phyloP scores from a whole-genome alignment of 2,113 vertebrate species.

The Indicator indicator region DNA sequence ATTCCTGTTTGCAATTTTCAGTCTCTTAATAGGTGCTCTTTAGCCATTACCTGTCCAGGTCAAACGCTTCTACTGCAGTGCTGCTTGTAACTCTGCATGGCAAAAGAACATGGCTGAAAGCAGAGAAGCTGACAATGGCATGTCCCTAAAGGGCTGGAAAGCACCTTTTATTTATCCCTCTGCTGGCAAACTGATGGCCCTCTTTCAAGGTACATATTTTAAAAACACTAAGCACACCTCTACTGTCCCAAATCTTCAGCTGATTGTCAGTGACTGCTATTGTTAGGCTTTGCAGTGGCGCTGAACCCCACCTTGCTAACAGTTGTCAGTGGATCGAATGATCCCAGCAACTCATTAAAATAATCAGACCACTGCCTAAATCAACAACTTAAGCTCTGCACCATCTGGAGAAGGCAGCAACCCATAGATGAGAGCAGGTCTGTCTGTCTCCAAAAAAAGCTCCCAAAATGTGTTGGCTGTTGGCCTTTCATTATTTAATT shows the following conservation, averaged over 20 bases:
- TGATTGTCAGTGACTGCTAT: constrained; percentile 38
- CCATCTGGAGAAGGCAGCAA: not conserved
- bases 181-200: not conserved
- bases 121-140: not conserved
- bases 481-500: not conserved
- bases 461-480: not conserved
- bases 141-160: not conserved
- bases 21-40: not conserved
- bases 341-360: constrained; percentile 13
- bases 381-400: not conserved
- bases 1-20: not conserved
- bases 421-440: not conserved
- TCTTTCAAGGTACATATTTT: not conserved
- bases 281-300: constrained; percentile 7
- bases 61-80: not conserved
- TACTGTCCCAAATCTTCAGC: not conserved
- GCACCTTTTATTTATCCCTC: not conserved
- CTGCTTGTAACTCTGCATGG: not conserved
- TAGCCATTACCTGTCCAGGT: not conserved
- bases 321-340: constrained; percentile 24
- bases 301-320: constrained; percentile 8
- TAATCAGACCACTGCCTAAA: constrained; percentile 27
- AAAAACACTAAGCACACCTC: not conserved
- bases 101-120: constrained; percentile 8
- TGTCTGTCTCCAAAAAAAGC: not conserved